Evolutionary conservation across 2,888 invertebrate genomes (phyloP).

Genomic region (Leucoma salicis): DNA sequence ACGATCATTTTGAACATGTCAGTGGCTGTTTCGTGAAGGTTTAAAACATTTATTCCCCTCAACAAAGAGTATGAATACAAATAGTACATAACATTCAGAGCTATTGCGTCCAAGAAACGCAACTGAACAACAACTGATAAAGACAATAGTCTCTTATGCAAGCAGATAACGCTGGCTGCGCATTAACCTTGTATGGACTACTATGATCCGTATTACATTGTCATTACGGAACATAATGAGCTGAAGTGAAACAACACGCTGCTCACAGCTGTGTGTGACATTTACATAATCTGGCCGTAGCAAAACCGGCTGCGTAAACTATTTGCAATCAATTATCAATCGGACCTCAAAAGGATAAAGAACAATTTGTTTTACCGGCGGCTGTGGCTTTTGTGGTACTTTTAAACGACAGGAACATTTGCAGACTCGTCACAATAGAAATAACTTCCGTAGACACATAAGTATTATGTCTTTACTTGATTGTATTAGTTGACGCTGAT

Average conservation of each 20-base stretch:
- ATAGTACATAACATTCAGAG: conserved; percentile 28
- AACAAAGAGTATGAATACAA: conserved; percentile 2
- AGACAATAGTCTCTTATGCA: conserved; percentile 72
- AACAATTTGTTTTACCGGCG: too few relatives aligned
- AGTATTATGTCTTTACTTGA: too few relatives aligned
- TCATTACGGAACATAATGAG: conserved; percentile 38
- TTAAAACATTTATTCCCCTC: too few relatives aligned
- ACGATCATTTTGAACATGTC: too few relatives aligned
- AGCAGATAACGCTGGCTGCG: conserved; percentile 63
- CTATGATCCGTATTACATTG: conserved; percentile 31
- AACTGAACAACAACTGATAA: conserved; percentile 54
- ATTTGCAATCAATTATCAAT: conserved; percentile 39
- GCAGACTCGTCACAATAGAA: too few relatives aligned
- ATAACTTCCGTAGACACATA: too few relatives aligned
- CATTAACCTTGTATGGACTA: conserved; percentile 43
- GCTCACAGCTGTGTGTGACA: conserved; percentile 60
- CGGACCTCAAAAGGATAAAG: conserved; percentile 31
- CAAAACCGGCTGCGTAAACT: conserved; percentile 40
- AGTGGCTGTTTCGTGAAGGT: too few relatives aligned
- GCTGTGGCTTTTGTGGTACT: too few relatives aligned
- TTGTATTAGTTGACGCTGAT: too few relatives aligned
- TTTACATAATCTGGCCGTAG: conserved; percentile 61
- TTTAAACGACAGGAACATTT: too few relatives aligned
- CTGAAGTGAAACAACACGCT: conserved; percentile 31
- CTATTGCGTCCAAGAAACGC: conserved; percentile 50